Conservation (phyloP, 2,797 vertebrate species). For the Gambelia wislizenii region DNA sequence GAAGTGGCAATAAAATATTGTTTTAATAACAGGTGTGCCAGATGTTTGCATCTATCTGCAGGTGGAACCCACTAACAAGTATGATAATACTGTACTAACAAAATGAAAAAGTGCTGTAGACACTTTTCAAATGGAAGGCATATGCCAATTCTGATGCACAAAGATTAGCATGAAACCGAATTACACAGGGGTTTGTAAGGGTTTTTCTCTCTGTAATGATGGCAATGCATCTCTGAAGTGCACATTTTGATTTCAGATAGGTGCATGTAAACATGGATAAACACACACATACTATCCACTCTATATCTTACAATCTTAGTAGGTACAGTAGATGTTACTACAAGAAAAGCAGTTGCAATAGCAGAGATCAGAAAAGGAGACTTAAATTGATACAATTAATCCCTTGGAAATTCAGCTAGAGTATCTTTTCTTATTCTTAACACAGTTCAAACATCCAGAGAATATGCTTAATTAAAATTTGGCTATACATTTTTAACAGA, state of each 20-base stretch:
- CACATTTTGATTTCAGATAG: neutral
- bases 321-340: neutral
- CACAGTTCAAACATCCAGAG: slow-evolving; percentile 70
- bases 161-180: neutral
- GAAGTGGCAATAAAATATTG: neutral
- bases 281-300: neutral
- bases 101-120: neutral
- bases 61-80: neutral
- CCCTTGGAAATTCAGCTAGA: slow-evolving; percentile 47
- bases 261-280: neutral
- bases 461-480: slow-evolving; percentile 80
- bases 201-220: rapidly evolving
- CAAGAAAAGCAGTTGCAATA: neutral
- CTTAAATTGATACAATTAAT: slow-evolving; percentile 56
- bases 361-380: slow-evolving; percentile 1
- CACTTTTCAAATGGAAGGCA: neutral
- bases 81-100: neutral
- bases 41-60: slow-evolving; percentile 18
- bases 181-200: rapidly evolving
- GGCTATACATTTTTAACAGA: slow-evolving; percentile 63
- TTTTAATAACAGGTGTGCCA: neutral
- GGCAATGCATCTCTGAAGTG: neutral
- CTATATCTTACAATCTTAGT: neutral
- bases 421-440: slow-evolving; percentile 49
- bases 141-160: neutral